Evolutionary conservation across 2,113 vertebrate genomes (phyloP), one percentile per base, ranked within the genome.

Genomic region (Benitochromis conjunctus): DNA sequence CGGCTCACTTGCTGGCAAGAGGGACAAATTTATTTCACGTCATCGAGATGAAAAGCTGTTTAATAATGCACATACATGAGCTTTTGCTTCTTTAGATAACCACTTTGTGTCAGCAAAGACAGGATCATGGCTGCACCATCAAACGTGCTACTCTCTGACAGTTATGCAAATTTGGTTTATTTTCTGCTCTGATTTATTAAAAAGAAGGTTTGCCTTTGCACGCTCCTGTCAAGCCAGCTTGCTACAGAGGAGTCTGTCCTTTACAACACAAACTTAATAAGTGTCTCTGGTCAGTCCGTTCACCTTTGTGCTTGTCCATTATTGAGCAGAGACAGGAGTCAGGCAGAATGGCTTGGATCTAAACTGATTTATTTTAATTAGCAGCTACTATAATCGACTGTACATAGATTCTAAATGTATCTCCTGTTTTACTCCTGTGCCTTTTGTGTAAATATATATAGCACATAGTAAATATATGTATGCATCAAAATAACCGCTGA

Each of bases 61-160:
- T 87, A 86, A 69, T 62, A 34, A 77, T 56, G 64, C 77, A 83
- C 84, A 66, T n/a, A 38, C 60, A 53, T 21, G 54, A 79, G 62
- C 48, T 81, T 83, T 82, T 38, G 56, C 71, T 46, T 80, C 79
- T 76, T 86, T 69, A 80, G 77, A 91, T 89, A 81, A 46, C 55
- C 9, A 21, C 38, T 82, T 69, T 86, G 74, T 90, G 82, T 84
- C 82, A 80, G 82, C 18, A 76, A 64, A 86, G 85, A 76, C 8
- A 18, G 48, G 46, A 81, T 84, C 71, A 78, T 69, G 76, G 88
- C 41, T 69, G 16, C 62, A n/a, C 56, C 86, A 74, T 92, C 85
- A 84, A 84, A 84, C 29, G 21, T 21, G 71, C 74, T 92, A 41
- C 92, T 76, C 57, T 90, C 24, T 95, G 93, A 90, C 92, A 94